Base-by-base conservation (phyloP, 2,888 invertebrate species). In the Meteorus colon region DNA sequence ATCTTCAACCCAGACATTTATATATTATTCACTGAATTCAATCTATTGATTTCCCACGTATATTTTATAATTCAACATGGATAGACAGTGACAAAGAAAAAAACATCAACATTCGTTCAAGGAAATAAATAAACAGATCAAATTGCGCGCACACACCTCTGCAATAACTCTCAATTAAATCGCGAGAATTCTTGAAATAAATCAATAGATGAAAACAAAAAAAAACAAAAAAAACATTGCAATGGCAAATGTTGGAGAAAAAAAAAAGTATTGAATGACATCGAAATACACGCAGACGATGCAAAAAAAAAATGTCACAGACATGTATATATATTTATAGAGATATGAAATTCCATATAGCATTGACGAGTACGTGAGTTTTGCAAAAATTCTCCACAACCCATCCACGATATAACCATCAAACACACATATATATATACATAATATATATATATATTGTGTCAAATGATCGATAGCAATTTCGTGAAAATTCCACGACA, bases 401-500 rank as follows among this genome's bases (percentile, higher is more conserved):
- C 19, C 55, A 55, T 19, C 55, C 6, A 55, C 19, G 55, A 24
- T 55, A 55, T 55, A 55, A 59, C 60, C 60, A 55, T 67, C 27
- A 65, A 31, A n/a, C 31, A 51, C 14, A 37, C 41, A 66, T 60
- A 68, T 55, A n/a, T 48, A 19, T 37, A 37, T 19, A 68, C 59
- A 71, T 66, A 45, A 19, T 37, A 37, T 19, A 68, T 66, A 71
- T 66, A 45, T 55, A 70, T 75, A 80, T 77, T 69, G 73, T 66
- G 76, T 60, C 75, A 79, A 78, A 77, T 77, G 81, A 81, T 79
- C 77, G 79, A 79, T 81, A 77, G 74, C 68, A 77, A 76, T 76
- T 78, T 71, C 76, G 68, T 72, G 74, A 68, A 79, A 81, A 79
- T 76, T 77, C 76, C 72, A 51, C 65, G 73, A 75, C 68, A 68